A percentile compares a stretch with the other conserved stretches of the same genome.
These are phyloP conservation scores for Olivierus martensii DNA, from an alignment of 1,140 invertebrate species.

Conservation along the genomic window DNA sequence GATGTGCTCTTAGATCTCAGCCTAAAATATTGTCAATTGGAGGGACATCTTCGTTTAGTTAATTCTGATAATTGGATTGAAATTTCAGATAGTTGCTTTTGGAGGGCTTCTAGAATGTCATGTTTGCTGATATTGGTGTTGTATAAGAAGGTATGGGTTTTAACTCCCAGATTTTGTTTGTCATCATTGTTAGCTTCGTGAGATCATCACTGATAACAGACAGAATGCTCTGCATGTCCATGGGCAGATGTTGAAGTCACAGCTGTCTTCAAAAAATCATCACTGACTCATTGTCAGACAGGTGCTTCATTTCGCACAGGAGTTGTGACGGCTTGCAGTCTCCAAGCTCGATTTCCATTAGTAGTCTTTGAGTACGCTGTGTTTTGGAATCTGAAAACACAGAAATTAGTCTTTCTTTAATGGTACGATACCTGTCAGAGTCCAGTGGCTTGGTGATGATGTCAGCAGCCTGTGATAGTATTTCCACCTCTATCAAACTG, in stretches of 20 bases:
- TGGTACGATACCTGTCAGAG: background rate
- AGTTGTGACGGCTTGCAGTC: conserved; percentile 3
- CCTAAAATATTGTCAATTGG: too few relatives aligned
- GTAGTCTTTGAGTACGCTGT: background rate
- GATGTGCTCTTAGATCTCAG: too few relatives aligned
- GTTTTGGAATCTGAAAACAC: background rate
- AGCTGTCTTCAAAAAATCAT: conserved; percentile 2
- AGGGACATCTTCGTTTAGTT: too few relatives aligned
- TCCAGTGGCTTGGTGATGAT: background rate
- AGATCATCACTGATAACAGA: background rate
- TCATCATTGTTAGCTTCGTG: background rate
- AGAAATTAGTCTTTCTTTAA: background rate
- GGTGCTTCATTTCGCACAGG: conserved; percentile 3
- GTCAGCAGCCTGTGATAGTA: background rate
- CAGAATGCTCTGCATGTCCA: background rate
- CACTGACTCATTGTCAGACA: background rate
- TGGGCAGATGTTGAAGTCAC: background rate
- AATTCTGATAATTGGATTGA: too few relatives aligned
- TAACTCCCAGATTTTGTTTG: background rate
- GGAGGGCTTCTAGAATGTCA: too few relatives aligned
- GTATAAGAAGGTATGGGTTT: too few relatives aligned
- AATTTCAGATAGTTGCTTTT: too few relatives aligned
- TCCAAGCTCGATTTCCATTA: conserved; percentile 2
- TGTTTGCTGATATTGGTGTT: too few relatives aligned
- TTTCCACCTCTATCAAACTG: background rate